Conservation (phyloP, 2,113 vertebrate genomes). For the Urocitellus parryii region DNA sequence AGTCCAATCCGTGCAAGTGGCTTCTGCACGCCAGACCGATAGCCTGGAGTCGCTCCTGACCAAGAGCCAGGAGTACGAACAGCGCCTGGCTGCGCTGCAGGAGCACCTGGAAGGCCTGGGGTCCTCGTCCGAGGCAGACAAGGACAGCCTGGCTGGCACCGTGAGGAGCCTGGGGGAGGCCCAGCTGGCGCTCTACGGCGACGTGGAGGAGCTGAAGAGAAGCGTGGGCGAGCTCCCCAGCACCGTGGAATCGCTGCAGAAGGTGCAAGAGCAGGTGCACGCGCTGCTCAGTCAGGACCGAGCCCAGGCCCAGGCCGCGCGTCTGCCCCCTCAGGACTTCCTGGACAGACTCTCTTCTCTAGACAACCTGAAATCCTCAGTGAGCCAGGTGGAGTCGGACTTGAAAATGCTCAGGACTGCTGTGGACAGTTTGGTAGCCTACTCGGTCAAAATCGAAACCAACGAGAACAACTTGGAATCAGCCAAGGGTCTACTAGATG, state of each 20-base stretch:
- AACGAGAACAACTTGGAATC: constrained; percentile 90
- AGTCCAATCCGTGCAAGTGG: constrained; percentile 76
- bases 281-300: constrained; percentile 83
- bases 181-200: constrained; percentile 82
- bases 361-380: constrained; percentile 87
- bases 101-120: constrained; percentile 73
- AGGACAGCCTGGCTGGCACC: constrained; percentile 66
- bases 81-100: constrained; percentile 84
- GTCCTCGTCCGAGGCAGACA: constrained; percentile 62
- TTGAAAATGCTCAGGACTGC: constrained; percentile 90
- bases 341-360: constrained; percentile 86
- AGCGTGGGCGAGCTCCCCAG: constrained; percentile 87
- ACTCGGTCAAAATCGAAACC: constrained; percentile 92
- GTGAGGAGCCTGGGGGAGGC: constrained; percentile 85
- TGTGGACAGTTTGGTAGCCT: constrained; percentile 89
- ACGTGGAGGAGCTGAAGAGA: constrained; percentile 85
- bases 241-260: constrained; percentile 78
- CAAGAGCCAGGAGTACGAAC: constrained; percentile 86
- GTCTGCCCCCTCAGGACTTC: constrained; percentile 75
- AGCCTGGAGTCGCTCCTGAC: constrained; percentile 87
- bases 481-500: constrained; percentile 89
- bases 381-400: constrained; percentile 88
- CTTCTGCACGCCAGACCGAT: constrained; percentile 80
- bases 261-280: constrained; percentile 84
- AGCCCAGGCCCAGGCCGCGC: constrained; percentile 81